These are phyloP conservation scores for Sebastiscus albofasciatus DNA, from an alignment of 2,797 vertebrate genomes.

Conservation along the genomic window DNA sequence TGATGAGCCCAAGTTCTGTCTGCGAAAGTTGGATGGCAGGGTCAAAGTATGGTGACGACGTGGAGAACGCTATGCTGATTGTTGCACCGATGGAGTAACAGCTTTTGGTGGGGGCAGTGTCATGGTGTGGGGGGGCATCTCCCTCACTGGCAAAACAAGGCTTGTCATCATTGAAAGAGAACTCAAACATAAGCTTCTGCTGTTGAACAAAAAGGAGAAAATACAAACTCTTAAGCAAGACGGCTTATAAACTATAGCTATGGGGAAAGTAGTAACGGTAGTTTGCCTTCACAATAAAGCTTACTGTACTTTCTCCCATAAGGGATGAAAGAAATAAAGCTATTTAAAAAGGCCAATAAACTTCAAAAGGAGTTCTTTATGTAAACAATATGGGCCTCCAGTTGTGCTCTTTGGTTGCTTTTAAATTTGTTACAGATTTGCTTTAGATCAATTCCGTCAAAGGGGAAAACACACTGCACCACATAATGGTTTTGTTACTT, in stretches of 20 bases:
- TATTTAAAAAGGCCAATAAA: constrained; percentile 47
- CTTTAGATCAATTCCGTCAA: background rate
- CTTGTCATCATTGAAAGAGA: background rate
- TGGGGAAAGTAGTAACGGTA: background rate
- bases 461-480: background rate
- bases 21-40: too few species aligned
- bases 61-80: too few species aligned
- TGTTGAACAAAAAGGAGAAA: constrained; percentile 2
- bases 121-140: too few species aligned
- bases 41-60: too few species aligned
- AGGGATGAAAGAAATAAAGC: constrained; percentile 45
- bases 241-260: constrained; percentile 1
- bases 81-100: too few species aligned
- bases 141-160: too few species aligned
- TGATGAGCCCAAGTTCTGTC: too few species aligned
- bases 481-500: background rate
- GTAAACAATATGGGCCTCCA: constrained; percentile 35
- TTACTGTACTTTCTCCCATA: constrained; percentile 11
- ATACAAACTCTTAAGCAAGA: background rate
- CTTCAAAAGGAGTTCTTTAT: constrained; percentile 50
- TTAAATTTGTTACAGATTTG: constrained; percentile 45
- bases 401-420: constrained; percentile 8
- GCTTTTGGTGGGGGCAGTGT: too few species aligned
- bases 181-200: background rate
- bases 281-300: constrained; percentile 26